phyloP scores from a whole-genome alignment of 2,888 invertebrate species.

The Aspidiotus rigidus region DNA sequence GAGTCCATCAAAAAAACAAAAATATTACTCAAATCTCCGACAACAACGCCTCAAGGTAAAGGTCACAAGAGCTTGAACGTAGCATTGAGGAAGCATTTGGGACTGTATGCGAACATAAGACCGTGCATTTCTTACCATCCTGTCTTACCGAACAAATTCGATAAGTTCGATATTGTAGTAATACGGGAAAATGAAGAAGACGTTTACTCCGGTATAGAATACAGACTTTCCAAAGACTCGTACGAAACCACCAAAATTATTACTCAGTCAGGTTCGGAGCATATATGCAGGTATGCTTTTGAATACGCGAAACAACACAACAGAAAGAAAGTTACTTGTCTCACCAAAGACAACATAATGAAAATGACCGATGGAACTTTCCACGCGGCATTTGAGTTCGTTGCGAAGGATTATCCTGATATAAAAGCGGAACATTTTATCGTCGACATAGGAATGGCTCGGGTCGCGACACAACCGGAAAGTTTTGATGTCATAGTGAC shows the following conservation, averaged over 20 bases:
- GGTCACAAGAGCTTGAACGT: background rate
- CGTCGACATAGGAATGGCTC: background rate
- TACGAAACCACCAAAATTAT: background rate
- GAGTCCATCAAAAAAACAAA: no score
- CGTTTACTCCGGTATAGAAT: background rate
- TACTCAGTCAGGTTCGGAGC: background rate
- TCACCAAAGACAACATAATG: background rate
- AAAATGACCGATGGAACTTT: background rate
- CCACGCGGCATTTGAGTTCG: background rate
- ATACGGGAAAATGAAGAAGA: background rate
- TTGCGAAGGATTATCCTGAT: background rate
- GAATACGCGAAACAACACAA: background rate
- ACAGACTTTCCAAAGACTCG: background rate
- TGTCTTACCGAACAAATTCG: background rate
- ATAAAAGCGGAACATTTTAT: background rate
- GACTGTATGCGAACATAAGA: background rate
- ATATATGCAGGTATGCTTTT: background rate
- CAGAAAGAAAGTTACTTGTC: background rate
- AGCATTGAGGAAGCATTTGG: background rate
- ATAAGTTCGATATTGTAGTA: background rate
- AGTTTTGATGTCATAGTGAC: background rate
- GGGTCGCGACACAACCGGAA: background rate
- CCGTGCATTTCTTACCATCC: background rate
- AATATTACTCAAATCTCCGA: background rate
- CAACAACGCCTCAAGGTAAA: background rate